Base-by-base conservation (phyloP, 2,113 vertebrate species). In the Actinemys pallida region DNA sequence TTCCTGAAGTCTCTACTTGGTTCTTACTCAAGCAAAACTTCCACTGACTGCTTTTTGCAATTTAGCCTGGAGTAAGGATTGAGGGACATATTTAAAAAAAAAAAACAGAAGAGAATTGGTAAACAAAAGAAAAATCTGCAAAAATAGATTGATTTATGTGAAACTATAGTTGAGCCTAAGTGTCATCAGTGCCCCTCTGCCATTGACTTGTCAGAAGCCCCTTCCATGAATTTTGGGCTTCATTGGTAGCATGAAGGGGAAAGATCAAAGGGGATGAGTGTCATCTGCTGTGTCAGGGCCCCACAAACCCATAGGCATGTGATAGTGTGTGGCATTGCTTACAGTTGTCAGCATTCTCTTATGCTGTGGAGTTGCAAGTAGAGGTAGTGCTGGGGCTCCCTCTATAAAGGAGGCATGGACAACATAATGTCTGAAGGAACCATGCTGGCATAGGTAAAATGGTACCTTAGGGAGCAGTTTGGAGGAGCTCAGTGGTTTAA, bases 141-240 rank as follows among this genome's bases (percentile, higher is more conserved):
- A 12, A 47, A 11, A 45, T 14, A 6, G 42, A 42, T 76, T 39
- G 11, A 45, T 8, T 76, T 39, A 76, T 25, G 72, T 8, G 11
- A 6, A 22, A 35, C 35, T n/a, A 9, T 69, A 24, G 20, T 42
- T 24, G 9, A 42, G 72, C 39, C 54, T 57, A 76, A 47, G 84
- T 31, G 54, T 49, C 35, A 42, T 72, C 12, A 52, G 49, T 84
- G 29, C 31, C 27, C 22, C 24, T 39, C 27, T 45, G 24, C 69
- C n/a, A 79, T 24, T 65, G 81, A 88, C 24, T 84, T 56, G 53
- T 42, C 59, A 80, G 56, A 65, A 92, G 59, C 78, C 72, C 57
- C 39, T 29, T 84, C 75, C 39, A 22, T 90, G 92, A 95, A 95
- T 93, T 96, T 93, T 94, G 92, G 72, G 13, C 92, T 94, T 95